Base-by-base conservation (phyloP, 2,113 vertebrate species). In the Chionis minor region DNA sequence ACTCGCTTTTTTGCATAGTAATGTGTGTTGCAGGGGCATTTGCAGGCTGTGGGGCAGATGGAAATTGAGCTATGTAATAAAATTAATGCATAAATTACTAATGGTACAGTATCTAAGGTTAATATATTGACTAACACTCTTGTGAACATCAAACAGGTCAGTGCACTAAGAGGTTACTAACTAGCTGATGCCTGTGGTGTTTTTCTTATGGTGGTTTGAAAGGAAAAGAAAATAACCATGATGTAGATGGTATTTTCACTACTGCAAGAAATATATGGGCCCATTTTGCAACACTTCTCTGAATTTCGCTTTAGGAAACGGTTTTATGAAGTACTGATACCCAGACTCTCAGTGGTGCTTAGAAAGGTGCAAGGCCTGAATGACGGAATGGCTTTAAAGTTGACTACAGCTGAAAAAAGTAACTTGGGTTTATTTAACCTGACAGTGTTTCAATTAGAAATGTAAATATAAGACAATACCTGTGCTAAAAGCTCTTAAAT, bases 121-220 rank as follows among this genome's bases (percentile, higher is more conserved):
- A 91, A 88, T 49, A 33, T 59, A 93, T 92, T 69, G 86, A 97
- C 92, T 96, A 81, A 88, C 40, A 56, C 54, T 94, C 88, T 93
- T 84, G 73, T 88, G 94, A 86, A 51, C 72, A 90, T 59, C 77
- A n/a, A 96, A 93, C 52, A 77, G 54, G 52, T 96, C 94, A 94
- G 56, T 91, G 86, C 63, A 71, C 84, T 70, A 67, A 85, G 90
- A 96, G 78, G 51, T 77, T 74, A 58, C 74, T 94, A 87, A 90
- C 70, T 86, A 91, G 84, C 62, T 95, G 14, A 16, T 94, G 83
- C 83, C 80, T 88, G 65, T 96, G 83, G 95, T 92, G 74, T 23
- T 84, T 92, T 74, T 94, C 86, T 93, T 82, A n/a, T 12, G 63
- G 52, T 49, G 17, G 17, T 94, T 91, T 92, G 82, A 88, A 94